Evolutionary conservation across 2,797 vertebrate species (phyloP), one percentile per base, ranked within the genome.

Genomic region (Muscicapa striata): DNA sequence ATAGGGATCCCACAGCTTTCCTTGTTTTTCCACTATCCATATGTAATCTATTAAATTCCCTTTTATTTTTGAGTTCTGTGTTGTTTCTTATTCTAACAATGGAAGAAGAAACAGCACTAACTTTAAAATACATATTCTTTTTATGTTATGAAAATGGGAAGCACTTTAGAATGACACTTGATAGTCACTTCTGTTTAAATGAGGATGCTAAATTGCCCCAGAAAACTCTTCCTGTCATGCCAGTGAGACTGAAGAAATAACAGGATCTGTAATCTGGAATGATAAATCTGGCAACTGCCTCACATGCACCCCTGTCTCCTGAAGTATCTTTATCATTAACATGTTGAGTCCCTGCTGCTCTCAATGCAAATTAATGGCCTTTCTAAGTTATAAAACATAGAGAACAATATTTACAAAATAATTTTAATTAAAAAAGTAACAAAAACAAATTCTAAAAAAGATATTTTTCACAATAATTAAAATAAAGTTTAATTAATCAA

Each of bases 361-460:
- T 89, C 87, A 82, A 86, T 90, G 85, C 38, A 73, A 94, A 86
- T 84, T 86, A 94, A 92, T 1, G 23, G 77, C 83, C 87, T 94
- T 91, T 93, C 89, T 91, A 96, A 93, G 84, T 84, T 76, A 94
- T 76, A 93, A 87, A 94, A 94, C 92, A 93, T 80, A 95, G 82
- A 94, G 95, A 95, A 96, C 66, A 94, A 86, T 97, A 97, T 97
- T 96, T 97, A 97, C 95, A 97, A 78, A 97, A 96, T 95, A 96
- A 91, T 93, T 96, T 96, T 94, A 96, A 96, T 95, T 94, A 89
- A 93, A 94, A 95, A 97, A 93, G 84, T 74, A 94, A 92, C 68
- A 94, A 89, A 93, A 91, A 13, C 43, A 81, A 83, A 41, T 85
- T 89, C 91, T 91, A 94, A 87, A 93, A 94, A 89, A 91, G 87